Evolutionary conservation across 2,113 vertebrate genomes (phyloP).

Genomic region (Ascaphus truei): DNA sequence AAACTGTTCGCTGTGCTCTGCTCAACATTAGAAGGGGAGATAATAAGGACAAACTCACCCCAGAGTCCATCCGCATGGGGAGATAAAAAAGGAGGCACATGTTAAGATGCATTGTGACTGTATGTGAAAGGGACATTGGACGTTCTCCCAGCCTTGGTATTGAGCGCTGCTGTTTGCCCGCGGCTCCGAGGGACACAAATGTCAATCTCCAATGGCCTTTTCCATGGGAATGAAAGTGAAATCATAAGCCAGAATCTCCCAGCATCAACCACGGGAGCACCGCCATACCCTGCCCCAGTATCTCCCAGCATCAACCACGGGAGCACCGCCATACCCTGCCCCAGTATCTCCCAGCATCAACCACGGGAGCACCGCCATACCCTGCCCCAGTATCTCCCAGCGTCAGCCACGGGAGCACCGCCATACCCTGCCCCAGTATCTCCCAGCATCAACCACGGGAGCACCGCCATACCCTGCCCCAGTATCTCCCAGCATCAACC

Average conservation of each 20-base stretch:
- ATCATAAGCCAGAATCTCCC: conserved; percentile 1
- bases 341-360: no score
- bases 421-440: no score
- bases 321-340: no score
- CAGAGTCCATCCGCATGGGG: not conserved
- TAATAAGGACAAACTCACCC: conserved; percentile 8
- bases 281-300: not conserved
- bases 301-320: no score
- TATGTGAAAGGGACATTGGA: conserved; percentile 9
- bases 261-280: not conserved
- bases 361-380: no score
- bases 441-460: no score
- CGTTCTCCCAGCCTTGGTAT: conserved; percentile 12
- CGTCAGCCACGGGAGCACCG: no score
- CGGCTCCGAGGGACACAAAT: conserved; percentile 15
- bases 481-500: no score
- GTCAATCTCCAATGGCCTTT: conserved; percentile 26
- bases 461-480: no score
- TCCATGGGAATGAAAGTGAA: conserved; percentile 12
- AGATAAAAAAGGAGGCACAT: not conserved
- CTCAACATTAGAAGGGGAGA: not conserved
- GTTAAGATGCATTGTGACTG: not conserved
- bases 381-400: no score
- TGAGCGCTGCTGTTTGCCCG: conserved; percentile 7
- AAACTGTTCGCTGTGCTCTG: not conserved